Evolutionary conservation across 2,888 invertebrate species (phyloP).

Genomic region (Anodontia alba): DNA sequence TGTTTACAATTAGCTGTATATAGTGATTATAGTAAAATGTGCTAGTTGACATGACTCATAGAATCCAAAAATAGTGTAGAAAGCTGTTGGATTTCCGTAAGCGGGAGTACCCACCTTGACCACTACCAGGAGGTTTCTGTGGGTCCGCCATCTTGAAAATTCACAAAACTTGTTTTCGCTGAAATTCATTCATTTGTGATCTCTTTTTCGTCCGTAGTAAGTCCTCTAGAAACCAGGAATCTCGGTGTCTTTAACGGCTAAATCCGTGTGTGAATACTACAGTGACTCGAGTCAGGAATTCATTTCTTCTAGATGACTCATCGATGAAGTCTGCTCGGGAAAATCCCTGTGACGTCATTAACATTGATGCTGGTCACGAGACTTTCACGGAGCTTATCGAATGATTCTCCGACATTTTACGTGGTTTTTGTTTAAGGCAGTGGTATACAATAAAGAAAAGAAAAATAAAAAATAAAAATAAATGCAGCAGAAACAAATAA

Average conservation of each 20-base stretch:
- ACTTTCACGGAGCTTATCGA: slow-evolving; percentile 33
- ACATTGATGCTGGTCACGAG: slow-evolving; percentile 50
- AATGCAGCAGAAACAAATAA: too few relatives aligned
- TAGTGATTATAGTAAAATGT: slow-evolving; percentile 16
- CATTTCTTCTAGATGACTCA: slow-evolving; percentile 82
- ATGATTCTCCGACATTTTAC: slow-evolving; percentile 20
- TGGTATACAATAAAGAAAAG: neutral
- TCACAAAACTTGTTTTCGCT: slow-evolving; percentile 54
- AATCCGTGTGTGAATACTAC: slow-evolving; percentile 45
- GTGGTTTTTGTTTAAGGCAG: slow-evolving; percentile 8
- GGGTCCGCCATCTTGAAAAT: slow-evolving; percentile 82
- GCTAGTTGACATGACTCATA: slow-evolving; percentile 68
- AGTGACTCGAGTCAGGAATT: slow-evolving; percentile 76
- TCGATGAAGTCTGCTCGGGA: slow-evolving; percentile 81
- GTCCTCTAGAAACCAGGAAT: slow-evolving; percentile 46
- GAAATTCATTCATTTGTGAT: slow-evolving; percentile 55
- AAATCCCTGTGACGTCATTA: slow-evolving; percentile 82
- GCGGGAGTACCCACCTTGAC: slow-evolving; percentile 74
- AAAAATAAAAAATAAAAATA: too few relatives aligned
- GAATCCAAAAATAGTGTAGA: slow-evolving; percentile 73
- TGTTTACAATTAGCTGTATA: slow-evolving; percentile 16
- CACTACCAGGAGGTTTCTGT: slow-evolving; percentile 73
- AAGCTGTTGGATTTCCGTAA: slow-evolving; percentile 61
- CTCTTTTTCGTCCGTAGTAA: neutral
- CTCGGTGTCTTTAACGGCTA: slow-evolving; percentile 44